Evolutionary conservation across 2,113 vertebrate genomes (phyloP).

Genomic region (Galemys pyrenaicus): DNA sequence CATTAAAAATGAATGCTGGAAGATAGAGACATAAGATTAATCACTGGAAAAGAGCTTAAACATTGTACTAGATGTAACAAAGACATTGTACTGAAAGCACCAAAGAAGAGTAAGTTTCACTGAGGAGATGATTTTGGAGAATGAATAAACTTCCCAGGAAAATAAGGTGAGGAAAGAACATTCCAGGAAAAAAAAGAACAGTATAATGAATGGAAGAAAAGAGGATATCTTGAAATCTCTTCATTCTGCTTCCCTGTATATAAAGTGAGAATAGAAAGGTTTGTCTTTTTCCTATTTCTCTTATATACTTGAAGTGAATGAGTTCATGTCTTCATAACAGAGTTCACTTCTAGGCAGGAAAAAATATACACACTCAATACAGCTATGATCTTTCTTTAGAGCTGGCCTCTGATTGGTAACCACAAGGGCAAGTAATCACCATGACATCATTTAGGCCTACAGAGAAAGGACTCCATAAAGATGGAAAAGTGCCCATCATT

Average conservation of each 20-base stretch:
- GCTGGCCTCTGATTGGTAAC: not conserved
- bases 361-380: not conserved
- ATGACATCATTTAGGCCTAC: not conserved
- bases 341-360: not conserved
- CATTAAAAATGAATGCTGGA: not conserved
- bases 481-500: not conserved
- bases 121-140: not conserved
- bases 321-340: not conserved
- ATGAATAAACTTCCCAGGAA: not conserved
- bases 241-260: not conserved
- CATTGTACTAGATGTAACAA: not conserved
- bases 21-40: constrained; percentile 22
- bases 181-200: not conserved
- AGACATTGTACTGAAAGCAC: not conserved
- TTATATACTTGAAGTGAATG: not conserved
- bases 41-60: not conserved
- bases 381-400: not conserved
- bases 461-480: not conserved
- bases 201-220: not conserved
- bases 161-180: not conserved
- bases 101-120: not conserved
- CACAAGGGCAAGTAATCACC: not conserved
- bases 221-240: not conserved
- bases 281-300: constrained; percentile 14
- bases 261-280: not conserved